A percentile compares a stretch with the other conserved stretches of the same genome.
Evolutionary conservation across 2,797 vertebrate species (phyloP).

Genomic region (Numenius phaeopus): DNA sequence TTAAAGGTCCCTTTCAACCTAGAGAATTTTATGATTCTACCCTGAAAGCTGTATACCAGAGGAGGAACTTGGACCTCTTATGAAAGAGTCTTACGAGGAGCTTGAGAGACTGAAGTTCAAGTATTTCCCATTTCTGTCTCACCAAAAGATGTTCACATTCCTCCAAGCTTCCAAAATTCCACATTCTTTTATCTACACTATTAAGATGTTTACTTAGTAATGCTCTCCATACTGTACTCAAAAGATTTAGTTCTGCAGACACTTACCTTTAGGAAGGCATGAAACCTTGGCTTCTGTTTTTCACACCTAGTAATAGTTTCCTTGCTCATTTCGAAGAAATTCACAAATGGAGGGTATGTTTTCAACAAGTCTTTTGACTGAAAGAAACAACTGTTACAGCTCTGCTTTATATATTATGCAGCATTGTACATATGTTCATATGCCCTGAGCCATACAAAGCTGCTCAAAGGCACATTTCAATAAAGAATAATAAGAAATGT

Average conservation of each 20-base stretch:
- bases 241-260: not conserved
- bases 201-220: not conserved
- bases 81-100: not conserved
- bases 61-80: not conserved
- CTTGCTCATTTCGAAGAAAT: constrained; percentile 99
- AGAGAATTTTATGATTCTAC: not conserved
- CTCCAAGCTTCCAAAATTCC: not conserved
- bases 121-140: not conserved
- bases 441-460: not conserved
- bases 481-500: constrained; percentile 11
- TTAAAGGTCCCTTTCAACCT: not conserved
- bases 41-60: not conserved
- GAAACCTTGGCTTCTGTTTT: constrained; percentile 96
- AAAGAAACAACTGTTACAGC: constrained; percentile 43
- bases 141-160: not conserved
- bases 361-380: constrained; percentile 96
- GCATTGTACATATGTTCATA: not conserved
- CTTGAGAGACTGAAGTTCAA: not conserved
- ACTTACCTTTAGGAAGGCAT: constrained; percentile 95
- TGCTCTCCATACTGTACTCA: not conserved
- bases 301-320: constrained; percentile 96
- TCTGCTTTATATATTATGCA: not conserved
- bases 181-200: not conserved
- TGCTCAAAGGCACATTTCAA: constrained; percentile 14
- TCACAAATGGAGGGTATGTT: constrained; percentile 97